Evolutionary conservation across 2,113 vertebrate genomes (phyloP), one percentile per base, ranked within the genome.

Genomic region (Heloderma charlesbogerti): DNA sequence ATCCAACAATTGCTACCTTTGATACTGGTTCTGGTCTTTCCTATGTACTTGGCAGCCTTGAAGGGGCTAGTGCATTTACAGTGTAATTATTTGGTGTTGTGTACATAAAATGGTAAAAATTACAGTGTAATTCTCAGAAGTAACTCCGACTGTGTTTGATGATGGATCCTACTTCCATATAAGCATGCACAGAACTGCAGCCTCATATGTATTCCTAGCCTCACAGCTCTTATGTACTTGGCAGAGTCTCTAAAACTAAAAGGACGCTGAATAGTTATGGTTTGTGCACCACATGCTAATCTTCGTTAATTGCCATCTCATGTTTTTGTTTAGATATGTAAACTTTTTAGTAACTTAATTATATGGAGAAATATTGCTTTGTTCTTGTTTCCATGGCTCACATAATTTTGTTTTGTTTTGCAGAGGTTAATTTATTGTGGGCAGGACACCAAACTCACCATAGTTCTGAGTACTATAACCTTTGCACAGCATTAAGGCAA

Each of bases 341-440:
- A 63, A 40, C n/a, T 37, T 83, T 2, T 43, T 72, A 93, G 10
- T 84, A 79, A 51, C 83, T 84, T 92, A 90, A 93, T 86, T 92
- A 22, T 34, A 77, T 12, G 40, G 40, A 43, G 54, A 93, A 95
- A 37, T 45, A n/a, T 89, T 87, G 1, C 48, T 92, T 95, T 96
- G 25, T 94, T 95, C 79, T 95, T 22, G 67, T 37, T 81, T 79
- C 88, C 16, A 88, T 89, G 71, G 6, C 31, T 95, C 37, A 92
- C 94, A 91, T 93, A 54, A 96, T 97, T 95, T 75, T 97, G 83
- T 97, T 97, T 97, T 72, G 67, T 71, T 27, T 88, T 96, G 63
- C 98, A 99, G 99, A 99, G 97, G 97, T 99, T 95, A 98, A 98
- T 95, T 89, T 99, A 92, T 90, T 99, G 29, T 99, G 99, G 99